Base-by-base conservation (phyloP, 1,140 invertebrate genomes). In the Caenorhabditis inopinata region DNA sequence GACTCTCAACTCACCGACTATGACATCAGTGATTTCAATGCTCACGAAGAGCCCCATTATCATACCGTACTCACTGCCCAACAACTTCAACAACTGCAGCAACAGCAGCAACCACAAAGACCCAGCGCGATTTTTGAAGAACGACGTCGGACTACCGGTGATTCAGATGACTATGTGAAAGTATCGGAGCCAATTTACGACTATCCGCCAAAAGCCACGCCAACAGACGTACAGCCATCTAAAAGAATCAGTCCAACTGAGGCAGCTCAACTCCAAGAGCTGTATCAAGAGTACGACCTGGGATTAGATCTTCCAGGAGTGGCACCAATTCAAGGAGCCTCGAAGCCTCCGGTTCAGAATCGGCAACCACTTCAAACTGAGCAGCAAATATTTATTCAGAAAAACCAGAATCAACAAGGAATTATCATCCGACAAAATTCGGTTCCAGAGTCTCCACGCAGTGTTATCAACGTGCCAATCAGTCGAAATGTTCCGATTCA, bases 231-330 rank as follows among this genome's bases (percentile, higher is more conserved):
- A 14, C 9, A 16, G 5, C 25, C n/a, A 2, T 18, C 32, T 4
- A 79, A 47, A 18, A 4, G 58, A 6, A 68, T 68, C 32, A 68
- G 58, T 68, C 42, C 78, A 51, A 58, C 62, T 1, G 78, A 79
- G 16, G 78, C 78, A 0, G 45, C 51, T 38, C 62, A 74, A 27
- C 46, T 79, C 2, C 45, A 68, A 46, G 78, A 79, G 42, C 68
- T 79, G 12, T 79, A 62, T 25, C 78, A 79, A 46, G 78, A 79
- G n/a, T 79, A 79, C 58, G 78, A 79, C 51, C 74, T 79, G 23
- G 74, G 74, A 5, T 35, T 48, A 45, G 45, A 75, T 29, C 74
- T 75, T 18, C 74, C 74, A 27, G 45, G 45, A 7, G 45, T 48
- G n/a, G 45, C 25, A 3, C 74, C 74, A 23, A 51, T 49, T 35